phyloP scores from a whole-genome alignment of 2,888 invertebrate genomes.

The Abrostola tripartita region DNA sequence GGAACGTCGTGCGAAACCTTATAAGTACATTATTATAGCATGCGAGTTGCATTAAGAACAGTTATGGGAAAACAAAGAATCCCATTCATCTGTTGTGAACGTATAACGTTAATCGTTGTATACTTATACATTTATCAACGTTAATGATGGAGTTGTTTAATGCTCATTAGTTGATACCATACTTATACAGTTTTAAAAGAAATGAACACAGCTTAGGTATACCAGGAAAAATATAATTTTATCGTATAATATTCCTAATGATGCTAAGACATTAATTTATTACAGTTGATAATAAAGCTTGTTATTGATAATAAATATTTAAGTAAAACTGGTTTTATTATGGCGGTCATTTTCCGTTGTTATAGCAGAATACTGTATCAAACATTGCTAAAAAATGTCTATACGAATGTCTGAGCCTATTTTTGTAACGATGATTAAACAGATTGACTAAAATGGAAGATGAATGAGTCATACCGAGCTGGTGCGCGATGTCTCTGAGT shows the following conservation, averaged over 20 bases:
- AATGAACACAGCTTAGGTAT: too few species aligned
- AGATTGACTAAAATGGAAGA: background rate
- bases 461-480: conserved; percentile 89
- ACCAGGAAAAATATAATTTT: too few species aligned
- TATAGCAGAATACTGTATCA: too few species aligned
- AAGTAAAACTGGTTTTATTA: too few species aligned
- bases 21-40: background rate
- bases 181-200: background rate
- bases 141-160: background rate
- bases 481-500: conserved; percentile 95
- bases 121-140: background rate
- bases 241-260: too few species aligned
- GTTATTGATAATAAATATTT: background rate
- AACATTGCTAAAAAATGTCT: too few species aligned
- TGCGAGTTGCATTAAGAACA: conserved; percentile 14
- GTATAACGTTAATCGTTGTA: background rate
- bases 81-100: conserved; percentile 8
- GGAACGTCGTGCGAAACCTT: conserved; percentile 38
- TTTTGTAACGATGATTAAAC: background rate
- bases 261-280: background rate
- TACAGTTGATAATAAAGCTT: background rate
- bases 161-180: background rate
- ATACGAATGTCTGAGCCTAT: too few species aligned
- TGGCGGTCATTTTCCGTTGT: too few species aligned
- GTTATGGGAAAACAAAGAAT: conserved; percentile 21